Base-by-base conservation (phyloP, 2,888 invertebrate genomes). In the Lasioglossum marginatum region DNA sequence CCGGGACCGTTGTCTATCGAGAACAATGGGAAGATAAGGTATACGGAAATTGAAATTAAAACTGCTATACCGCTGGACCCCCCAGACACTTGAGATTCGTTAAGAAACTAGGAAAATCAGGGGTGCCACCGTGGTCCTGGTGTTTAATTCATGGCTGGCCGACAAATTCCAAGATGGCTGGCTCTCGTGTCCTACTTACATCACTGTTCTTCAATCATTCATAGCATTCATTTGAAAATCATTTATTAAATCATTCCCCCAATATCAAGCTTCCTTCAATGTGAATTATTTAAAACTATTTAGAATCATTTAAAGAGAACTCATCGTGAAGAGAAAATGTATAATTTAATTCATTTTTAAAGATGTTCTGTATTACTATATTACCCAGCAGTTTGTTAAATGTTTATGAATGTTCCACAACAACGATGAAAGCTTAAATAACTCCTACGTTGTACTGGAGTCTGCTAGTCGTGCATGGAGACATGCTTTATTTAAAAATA, bases 1-100 rank as follows among this genome's bases (percentile, higher is more conserved):
- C 31, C 63, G 63, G 31, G 63, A 63, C 63, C 63, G 63, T 63
- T 63, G 63, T 31, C 27, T 63, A 63, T 63, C 31, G 63, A 63
- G 63, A 63, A 63, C 63, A 63, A 63, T 31, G 27, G 63, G 6
- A 31, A 31, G 63, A 63, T 63, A 63, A 16, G 63, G n/a, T n/a
- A 63, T 31, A 63, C 31, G 63, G 63, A 63, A 63, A 63, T 63
- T 63, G 63, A 63, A 63, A 63, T 63, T 63, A 63, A 63, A 63
- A 63, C 63, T 63, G 16, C 14, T 63, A 31, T 31, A 63, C 31
- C 31, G 63, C 63, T 12, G 63, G 5, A 31, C 63, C 31, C 27
- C 16, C 31, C 63, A 31, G 63, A 31, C 63, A 16, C 16, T 63
- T 63, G 27, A 63, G 63, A 31, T 31, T 27, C 63, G 63, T 31